Evolutionary conservation across 2,797 vertebrate genomes (phyloP), one percentile per base, ranked within the genome.

Genomic region (Hippopotamyrus pictus): DNA sequence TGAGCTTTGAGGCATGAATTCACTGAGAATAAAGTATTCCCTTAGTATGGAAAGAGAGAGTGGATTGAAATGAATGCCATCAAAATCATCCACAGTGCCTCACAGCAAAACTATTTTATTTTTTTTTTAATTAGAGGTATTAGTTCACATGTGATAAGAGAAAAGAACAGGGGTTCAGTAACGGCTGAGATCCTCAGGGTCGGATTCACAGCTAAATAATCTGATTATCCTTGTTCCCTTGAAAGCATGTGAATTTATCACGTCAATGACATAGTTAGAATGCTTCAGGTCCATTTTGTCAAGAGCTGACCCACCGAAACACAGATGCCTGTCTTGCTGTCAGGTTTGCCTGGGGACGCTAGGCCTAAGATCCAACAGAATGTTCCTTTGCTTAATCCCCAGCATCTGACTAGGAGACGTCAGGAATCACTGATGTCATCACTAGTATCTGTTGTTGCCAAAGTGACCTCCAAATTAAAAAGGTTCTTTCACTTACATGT

Each of bases 401-500:
- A 65, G 65, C 57, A 46, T 53, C 87, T 84, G 89, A 84, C 48
- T 59, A 62, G 76, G 17, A 83, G 87, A 88, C 33, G 46, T 88
- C 73, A 69, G 59, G 79, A 51, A 48, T 82, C 48, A 29, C 85
- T 62, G 48, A 87, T 89, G 86, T 88, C 79, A 88, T 69, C 82
- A 65, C 79, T 90, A 44, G 44, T 17, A 44, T 46, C 12, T 11
- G 22, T 29, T 50, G 44, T 44, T 91, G 93, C 94, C 93, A 95
- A 90, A 87, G 91, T 89, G 88, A 93, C 89, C 90, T 91, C 91
- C 87, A 92, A 93, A 93, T 93, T 90, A 93, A 90, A 88, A 91
- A 79, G 90, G 91, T 91, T 92, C 90, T 92, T 92, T 92, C 89
- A 90, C 90, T 94, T 92, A 90, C 90, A 93, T 92, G 90, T 88